These are phyloP conservation scores for Malurus melanocephalus DNA, from an alignment of 2,113 vertebrate species.

Conservation along the genomic window DNA sequence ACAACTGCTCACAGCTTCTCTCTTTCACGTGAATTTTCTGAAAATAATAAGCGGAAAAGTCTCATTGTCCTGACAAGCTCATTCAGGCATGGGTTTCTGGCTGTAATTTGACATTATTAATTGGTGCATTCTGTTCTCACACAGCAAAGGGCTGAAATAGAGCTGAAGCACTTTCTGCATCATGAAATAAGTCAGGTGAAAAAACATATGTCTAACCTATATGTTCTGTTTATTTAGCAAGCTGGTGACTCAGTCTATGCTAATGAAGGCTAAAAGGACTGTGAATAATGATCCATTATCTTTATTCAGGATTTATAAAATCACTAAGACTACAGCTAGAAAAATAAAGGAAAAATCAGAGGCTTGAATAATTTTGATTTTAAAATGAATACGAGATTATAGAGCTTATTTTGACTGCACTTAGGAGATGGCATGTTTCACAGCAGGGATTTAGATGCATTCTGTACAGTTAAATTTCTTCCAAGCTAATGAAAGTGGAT, in stretches of 20 bases:
- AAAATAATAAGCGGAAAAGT: constrained; percentile 36
- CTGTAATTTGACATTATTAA: constrained; percentile 37
- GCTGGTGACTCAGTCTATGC: background rate
- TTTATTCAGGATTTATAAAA: constrained; percentile 4
- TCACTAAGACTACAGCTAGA: background rate
- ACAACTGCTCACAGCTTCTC: background rate
- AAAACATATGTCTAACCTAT: background rate
- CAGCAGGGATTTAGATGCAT: background rate
- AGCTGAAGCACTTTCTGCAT: background rate
- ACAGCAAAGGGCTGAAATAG: background rate
- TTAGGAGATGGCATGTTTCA: background rate
- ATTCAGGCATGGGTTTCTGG: constrained; percentile 1
- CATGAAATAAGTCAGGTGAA: constrained; percentile 13
- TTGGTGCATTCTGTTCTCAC: constrained; percentile 5
- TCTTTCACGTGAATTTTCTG: constrained; percentile 43
- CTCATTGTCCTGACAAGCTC: constrained; percentile 19
- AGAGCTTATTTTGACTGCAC: background rate
- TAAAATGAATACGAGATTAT: background rate
- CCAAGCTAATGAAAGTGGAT: background rate
- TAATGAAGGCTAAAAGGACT: constrained; percentile 7
- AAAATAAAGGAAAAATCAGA: constrained; percentile 27
- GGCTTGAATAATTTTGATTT: background rate
- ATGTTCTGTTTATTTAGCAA: constrained; percentile 17
- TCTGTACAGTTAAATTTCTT: background rate
- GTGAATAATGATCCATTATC: background rate